A percentile compares a stretch with the other conserved stretches of the same genome.
phyloP scores from a whole-genome alignment of 2,888 invertebrate genomes.

The Monochamus alternatus region DNA sequence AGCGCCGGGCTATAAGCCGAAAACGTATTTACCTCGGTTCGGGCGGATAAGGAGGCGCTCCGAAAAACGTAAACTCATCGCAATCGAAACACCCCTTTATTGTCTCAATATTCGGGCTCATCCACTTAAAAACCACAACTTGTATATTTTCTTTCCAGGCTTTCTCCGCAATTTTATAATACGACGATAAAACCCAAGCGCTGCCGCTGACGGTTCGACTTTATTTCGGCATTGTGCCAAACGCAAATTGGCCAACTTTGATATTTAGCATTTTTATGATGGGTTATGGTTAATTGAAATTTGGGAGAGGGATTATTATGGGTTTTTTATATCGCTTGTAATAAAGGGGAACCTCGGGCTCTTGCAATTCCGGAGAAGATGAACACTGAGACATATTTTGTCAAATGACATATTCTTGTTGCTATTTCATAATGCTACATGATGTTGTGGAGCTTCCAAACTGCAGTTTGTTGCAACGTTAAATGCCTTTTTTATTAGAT shows the following conservation, averaged over 20 bases:
- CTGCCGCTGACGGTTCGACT: not conserved
- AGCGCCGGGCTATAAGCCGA: too few species aligned
- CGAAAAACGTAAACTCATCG: not conserved
- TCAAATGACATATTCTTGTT: not conserved
- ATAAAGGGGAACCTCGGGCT: not conserved
- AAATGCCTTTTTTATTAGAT: too few species aligned
- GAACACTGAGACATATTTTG: not conserved
- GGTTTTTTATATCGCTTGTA: not conserved
- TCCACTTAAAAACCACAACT: not conserved
- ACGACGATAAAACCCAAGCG: not conserved
- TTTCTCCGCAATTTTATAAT: not conserved
- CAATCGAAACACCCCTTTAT: not conserved
- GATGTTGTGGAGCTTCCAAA: not conserved
- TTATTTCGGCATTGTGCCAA: not conserved
- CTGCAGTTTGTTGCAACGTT: too few species aligned
- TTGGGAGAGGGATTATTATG: not conserved
- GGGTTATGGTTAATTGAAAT: not conserved
- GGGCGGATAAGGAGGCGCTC: too few species aligned
- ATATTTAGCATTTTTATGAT: conserved; percentile 12
- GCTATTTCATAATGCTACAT: not conserved
- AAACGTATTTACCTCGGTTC: too few species aligned
- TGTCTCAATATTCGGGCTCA: conserved; percentile 1
- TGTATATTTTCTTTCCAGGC: not conserved
- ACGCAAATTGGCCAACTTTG: not conserved
- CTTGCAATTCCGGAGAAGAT: not conserved